These are phyloP conservation scores for Aphelenchoides fujianensis DNA, from an alignment of 1,140 invertebrate genomes.

Conservation along the genomic window DNA sequence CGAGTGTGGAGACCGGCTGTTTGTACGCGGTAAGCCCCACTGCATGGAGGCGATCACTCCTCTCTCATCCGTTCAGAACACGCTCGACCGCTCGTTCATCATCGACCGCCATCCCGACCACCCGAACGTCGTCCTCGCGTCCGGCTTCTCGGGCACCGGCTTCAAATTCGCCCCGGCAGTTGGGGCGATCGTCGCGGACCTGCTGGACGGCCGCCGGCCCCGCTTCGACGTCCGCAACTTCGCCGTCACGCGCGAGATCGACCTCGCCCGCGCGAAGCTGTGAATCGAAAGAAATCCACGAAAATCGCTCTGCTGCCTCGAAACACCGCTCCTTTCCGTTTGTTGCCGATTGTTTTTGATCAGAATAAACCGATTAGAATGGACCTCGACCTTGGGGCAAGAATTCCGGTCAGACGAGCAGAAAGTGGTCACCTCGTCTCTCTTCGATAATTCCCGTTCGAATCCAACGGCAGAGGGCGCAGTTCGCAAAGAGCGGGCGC, in stretches of 20 bases:
- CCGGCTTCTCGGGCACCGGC: slow-evolving; percentile 52
- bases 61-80: slow-evolving; percentile 51
- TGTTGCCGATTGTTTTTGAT: not conserved
- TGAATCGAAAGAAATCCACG: not conserved
- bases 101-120: slow-evolving; percentile 44
- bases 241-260: not conserved
- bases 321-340: no score
- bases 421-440: no score
- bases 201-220: slow-evolving; percentile 23
- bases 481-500: no score
- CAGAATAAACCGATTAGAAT: not conserved
- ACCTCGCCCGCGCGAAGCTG: not conserved
- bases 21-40: slow-evolving; percentile 45
- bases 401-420: no score
- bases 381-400: not conserved
- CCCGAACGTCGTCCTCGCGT: slow-evolving; percentile 46
- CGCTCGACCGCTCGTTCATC: slow-evolving; percentile 45
- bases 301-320: no score
- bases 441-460: no score
- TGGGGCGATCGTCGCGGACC: slow-evolving; percentile 40
- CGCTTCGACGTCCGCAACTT: slow-evolving; percentile 2
- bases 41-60: not conserved
- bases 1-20: slow-evolving; percentile 33
- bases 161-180: slow-evolving; percentile 51
- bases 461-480: no score